Percentiles rank a stretch among this genome's conserved stretches.
Evolutionary conservation across 2,113 vertebrate genomes (phyloP).

Genomic region (Semicossyphus pulcher): DNA sequence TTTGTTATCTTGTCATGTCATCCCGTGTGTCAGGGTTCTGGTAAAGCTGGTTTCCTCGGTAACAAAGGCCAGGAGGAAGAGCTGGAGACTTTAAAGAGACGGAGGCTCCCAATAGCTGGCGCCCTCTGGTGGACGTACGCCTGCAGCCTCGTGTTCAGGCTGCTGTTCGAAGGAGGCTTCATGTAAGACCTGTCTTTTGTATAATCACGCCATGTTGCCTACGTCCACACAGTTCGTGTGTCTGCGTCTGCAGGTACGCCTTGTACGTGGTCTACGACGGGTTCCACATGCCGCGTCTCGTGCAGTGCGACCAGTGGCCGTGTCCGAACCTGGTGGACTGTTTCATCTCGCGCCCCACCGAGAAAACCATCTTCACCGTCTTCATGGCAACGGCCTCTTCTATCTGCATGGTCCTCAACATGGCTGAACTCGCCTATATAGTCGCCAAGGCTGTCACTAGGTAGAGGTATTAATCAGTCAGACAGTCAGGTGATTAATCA

Average conservation of each 20-base stretch:
- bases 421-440: conserved; percentile 79
- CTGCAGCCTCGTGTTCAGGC: conserved; percentile 75
- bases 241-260: conserved; percentile 58
- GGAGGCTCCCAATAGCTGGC: conserved; percentile 70
- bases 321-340: conserved; percentile 84
- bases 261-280: conserved; percentile 79
- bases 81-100: conserved; percentile 68
- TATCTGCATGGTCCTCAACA: conserved; percentile 80
- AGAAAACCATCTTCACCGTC: conserved; percentile 80
- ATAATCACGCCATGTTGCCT: not conserved
- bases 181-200: conserved; percentile 51
- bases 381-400: conserved; percentile 80
- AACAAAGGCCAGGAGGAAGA: conserved; percentile 66
- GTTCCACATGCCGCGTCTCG: conserved; percentile 79
- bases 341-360: conserved; percentile 79
- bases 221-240: not conserved
- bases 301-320: conserved; percentile 81
- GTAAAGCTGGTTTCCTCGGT: conserved; percentile 35
- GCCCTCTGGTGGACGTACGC: conserved; percentile 82
- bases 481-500: conserved; percentile 49
- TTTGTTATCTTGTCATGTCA: too few species aligned
- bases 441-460: conserved; percentile 72
- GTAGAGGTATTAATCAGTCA: conserved; percentile 56
- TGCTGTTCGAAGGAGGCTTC: conserved; percentile 79
- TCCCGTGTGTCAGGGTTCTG: conserved; percentile 35